Base-by-base conservation (phyloP, 2,888 invertebrate genomes). In the Phaonia tiefii region DNA sequence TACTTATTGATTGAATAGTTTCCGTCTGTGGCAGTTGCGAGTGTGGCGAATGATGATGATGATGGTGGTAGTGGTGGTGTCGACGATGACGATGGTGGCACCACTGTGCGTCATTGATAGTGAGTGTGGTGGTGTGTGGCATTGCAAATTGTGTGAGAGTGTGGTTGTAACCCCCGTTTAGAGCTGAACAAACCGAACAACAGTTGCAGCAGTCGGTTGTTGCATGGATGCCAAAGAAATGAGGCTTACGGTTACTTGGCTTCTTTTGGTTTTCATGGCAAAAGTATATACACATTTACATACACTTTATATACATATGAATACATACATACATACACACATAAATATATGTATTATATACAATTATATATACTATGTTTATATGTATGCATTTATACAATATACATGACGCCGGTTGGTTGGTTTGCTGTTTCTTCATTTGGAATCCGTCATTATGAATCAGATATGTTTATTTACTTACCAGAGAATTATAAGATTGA, bases 191-290 rank as follows among this genome's bases (percentile, higher is more conserved):
- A 39, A 22, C 39, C 54, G 22, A 25, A 15, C 37, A n/a, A 67
- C 69, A 66, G 66, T 31, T 31, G 46, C 71, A 63, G 63, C 63
- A 46, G 70, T 25, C 69, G 77, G 66, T 75, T 71, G 71, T 78
- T 81, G 78, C 75, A 78, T 78, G 78, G n/a, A 81, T 72, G 75
- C 65, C 72, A 75, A 65, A 49, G 65, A 73, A 78, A 72, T 72
- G 71, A 78, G 81, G 75, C 78, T 78, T 78, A 81, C 81, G 81
- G 81, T 81, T 81, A 81, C 81, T 81, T 81, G 81, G 81, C 81
- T 81, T 81, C 81, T 81, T 81, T 81, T 78, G 81, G 81, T 78
- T 75, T 63, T 63, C 17, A 37, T 20, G 13, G 42, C 39, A 39
- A 63, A 22, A n/a, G n/a, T n/a, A n/a, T n/a, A 42, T 31, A 60